phyloP scores from a whole-genome alignment of 2,113 vertebrate species.

The Scortum barcoo region DNA sequence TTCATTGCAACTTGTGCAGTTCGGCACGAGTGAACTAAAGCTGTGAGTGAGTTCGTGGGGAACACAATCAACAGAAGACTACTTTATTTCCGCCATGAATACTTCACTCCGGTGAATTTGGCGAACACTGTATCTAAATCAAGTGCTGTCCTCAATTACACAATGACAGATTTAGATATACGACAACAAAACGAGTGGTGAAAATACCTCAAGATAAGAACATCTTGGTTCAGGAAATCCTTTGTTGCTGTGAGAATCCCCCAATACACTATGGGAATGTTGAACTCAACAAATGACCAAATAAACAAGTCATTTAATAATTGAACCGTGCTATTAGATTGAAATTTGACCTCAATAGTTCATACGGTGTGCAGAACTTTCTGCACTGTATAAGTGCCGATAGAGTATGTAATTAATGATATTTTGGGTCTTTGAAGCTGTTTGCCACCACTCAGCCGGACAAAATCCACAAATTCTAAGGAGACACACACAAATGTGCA shows the following conservation, averaged over 20 bases:
- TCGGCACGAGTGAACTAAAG: not conserved
- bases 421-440: conserved; percentile 1
- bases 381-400: not conserved
- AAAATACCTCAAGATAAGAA: not conserved
- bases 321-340: not conserved
- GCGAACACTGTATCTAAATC: no score
- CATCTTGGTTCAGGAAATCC: not conserved
- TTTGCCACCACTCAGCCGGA: conserved; percentile 3
- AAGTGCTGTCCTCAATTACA: no score
- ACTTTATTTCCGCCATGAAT: no score
- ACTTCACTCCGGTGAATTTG: not conserved
- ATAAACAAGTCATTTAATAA: not conserved
- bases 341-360: not conserved
- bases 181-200: not conserved
- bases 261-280: not conserved
- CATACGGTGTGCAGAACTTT: not conserved
- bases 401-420: conserved; percentile 4
- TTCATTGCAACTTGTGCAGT: not conserved
- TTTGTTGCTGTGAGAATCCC: not conserved
- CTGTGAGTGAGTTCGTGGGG: no score
- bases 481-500: conserved; percentile 12
- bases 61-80: no score
- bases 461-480: conserved; percentile 3
- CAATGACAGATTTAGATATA: no score
- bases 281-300: conserved; percentile 5